These are phyloP conservation scores for Gambusia affinis DNA, from an alignment of 2,113 vertebrate species.

Conservation along the genomic window DNA sequence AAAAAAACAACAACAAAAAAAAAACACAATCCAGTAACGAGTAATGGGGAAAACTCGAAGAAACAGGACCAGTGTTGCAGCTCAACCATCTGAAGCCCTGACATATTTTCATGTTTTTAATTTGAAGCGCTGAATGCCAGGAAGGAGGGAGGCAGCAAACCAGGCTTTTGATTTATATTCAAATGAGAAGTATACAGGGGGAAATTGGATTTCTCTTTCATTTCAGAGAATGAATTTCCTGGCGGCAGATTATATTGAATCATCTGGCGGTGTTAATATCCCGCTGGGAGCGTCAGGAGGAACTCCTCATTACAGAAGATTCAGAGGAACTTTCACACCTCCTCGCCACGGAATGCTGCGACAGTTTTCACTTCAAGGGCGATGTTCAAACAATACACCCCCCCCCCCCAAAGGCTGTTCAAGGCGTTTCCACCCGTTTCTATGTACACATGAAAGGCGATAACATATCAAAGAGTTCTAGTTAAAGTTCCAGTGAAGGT, in stretches of 20 bases:
- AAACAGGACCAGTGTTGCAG: not conserved
- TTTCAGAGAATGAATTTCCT: conserved; percentile 66
- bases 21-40: not conserved
- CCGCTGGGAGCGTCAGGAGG: conserved; percentile 48
- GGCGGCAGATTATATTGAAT: conserved; percentile 59
- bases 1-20: too few relatives aligned
- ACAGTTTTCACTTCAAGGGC: conserved; percentile 54
- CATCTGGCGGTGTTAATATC: conserved; percentile 57
- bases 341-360: conserved; percentile 20
- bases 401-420: conserved; percentile 24
- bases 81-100: conserved; percentile 8
- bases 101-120: conserved; percentile 43
- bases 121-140: conserved; percentile 39
- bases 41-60: not conserved
- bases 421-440: conserved; percentile 51
- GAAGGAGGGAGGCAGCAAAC: conserved; percentile 34
- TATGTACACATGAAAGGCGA: conserved; percentile 69
- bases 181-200: conserved; percentile 65
- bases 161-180: conserved; percentile 67
- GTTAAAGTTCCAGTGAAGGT: conserved; percentile 30
- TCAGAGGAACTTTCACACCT: conserved; percentile 47
- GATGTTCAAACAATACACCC: conserved; percentile 58
- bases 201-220: conserved; percentile 75
- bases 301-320: conserved; percentile 51
- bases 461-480: conserved; percentile 55